Base-by-base conservation (phyloP, 2,113 vertebrate species). In the Chamaea fasciata region DNA sequence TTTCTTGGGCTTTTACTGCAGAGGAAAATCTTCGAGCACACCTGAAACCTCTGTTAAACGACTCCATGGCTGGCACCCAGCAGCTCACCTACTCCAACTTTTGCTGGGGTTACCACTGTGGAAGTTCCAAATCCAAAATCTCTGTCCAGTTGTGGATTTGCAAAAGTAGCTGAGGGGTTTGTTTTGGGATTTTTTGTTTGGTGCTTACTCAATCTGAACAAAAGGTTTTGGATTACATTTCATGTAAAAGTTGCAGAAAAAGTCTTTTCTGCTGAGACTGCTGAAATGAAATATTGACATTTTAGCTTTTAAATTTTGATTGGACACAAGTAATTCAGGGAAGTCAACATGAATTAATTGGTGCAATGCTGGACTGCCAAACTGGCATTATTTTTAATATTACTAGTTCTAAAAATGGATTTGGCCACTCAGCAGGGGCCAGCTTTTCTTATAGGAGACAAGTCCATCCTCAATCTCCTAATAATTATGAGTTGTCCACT, bases 241-340 rank as follows among this genome's bases (percentile, higher is more conserved):
- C 83, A 93, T 50, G 55, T 77, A 89, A 89, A 94, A 93, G 71
- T 63, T 55, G 64, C 35, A 93, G 83, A 57, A 95, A 91, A 94
- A 78, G 60, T 92, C 71, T 55, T 83, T 95, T 94, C 83, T 93
- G 56, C 86, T 74, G 83, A 93, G 76, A 87, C 87, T 59, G 68
- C 47, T 89, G 83, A 94, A 96, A 96, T 95, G 90, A 96, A 96
- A 93, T 95, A 95, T 93, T 95, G 92, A 88, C 35, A 4, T 94
- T 90, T 85, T 52, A 47, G 92, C 83, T 96, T 96, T 96, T 89
- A 74, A 55, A 94, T 94, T 94, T 94, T 94, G 86, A 92, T 93
- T 94, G 83, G 92, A 90, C 68, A 83, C 55, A 67, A 81, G 71
- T 86, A 90, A 94, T 95, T 90, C 76, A 67, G 56, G 47, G 73